Evolutionary conservation across 2,797 vertebrate species (phyloP).

Genomic region (Parauchenoglanis ngamensis): DNA sequence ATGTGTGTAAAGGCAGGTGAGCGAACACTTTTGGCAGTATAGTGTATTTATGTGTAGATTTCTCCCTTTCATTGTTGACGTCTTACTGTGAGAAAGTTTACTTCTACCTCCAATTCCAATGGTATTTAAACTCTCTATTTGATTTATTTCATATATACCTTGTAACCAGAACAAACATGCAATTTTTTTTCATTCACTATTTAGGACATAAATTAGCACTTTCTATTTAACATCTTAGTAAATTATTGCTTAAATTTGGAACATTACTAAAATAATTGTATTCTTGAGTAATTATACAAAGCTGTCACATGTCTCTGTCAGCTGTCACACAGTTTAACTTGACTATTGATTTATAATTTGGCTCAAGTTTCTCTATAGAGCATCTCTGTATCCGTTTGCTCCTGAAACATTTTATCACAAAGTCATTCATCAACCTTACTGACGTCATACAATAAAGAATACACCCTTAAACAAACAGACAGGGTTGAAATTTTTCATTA

Average conservation of each 20-base stretch:
- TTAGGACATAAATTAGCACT: not conserved
- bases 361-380: not conserved
- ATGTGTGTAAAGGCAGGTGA: too few species aligned
- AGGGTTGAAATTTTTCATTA: slow-evolving; percentile 7
- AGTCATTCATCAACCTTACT: not conserved
- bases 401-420: not conserved
- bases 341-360: not conserved
- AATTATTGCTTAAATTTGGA: not conserved
- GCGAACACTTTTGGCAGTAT: too few species aligned
- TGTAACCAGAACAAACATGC: not conserved
- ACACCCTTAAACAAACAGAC: slow-evolving; percentile 6
- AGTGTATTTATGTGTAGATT: not conserved
- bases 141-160: not conserved
- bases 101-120: not conserved
- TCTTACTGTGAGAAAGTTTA: not conserved
- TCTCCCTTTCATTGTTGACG: not conserved
- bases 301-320: not conserved
- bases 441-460: not conserved
- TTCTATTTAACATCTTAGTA: not conserved
- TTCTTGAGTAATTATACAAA: not conserved
- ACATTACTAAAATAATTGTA: not conserved
- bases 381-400: not conserved
- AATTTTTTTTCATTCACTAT: not conserved
- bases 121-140: not conserved
- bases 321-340: not conserved